These are phyloP conservation scores for Paraplagusia blochii DNA, from an alignment of 2,113 vertebrate genomes.

Conservation along the genomic window DNA sequence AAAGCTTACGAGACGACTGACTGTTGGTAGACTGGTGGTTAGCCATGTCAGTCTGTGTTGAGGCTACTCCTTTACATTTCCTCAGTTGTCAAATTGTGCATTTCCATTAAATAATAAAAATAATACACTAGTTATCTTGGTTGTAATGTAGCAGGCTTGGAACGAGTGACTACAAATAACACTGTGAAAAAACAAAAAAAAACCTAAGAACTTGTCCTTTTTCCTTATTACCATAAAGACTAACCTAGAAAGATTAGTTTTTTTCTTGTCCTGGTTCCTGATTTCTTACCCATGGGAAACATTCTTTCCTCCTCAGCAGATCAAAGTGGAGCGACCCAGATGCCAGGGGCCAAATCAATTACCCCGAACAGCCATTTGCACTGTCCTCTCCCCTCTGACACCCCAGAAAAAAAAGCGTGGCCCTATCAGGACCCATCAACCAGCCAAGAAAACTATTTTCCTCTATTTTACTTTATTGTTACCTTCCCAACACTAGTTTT, in stretches of 20 bases:
- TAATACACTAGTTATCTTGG: too few relatives aligned
- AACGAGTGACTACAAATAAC: too few relatives aligned
- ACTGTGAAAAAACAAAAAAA: too few relatives aligned
- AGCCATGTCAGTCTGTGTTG: too few relatives aligned
- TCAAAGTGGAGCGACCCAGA: slow-evolving; percentile 58
- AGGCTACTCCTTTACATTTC: too few relatives aligned
- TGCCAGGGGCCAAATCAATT: slow-evolving; percentile 70
- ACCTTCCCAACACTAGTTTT: slow-evolving; percentile 46
- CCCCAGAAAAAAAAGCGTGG: slow-evolving; percentile 56
- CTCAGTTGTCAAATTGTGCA: too few relatives aligned
- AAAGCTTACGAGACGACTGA: too few relatives aligned
- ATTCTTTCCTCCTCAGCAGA: slow-evolving; percentile 59
- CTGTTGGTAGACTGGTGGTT: too few relatives aligned
- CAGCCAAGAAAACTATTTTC: slow-evolving; percentile 52
- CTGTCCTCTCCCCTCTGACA: slow-evolving; percentile 58
- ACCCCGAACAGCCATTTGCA: slow-evolving; percentile 65
- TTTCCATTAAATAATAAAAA: too few relatives aligned
- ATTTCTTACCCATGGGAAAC: slow-evolving; percentile 52
- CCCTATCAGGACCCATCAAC: slow-evolving; percentile 55
- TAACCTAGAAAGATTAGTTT: slow-evolving; percentile 7
- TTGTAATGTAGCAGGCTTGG: too few relatives aligned
- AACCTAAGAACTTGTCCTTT: slow-evolving; percentile 12
- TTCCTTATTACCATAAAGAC: slow-evolving; percentile 24
- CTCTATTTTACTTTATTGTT: slow-evolving; percentile 39
- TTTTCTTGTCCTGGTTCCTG: slow-evolving; percentile 24